Conservation (phyloP, 2,797 vertebrate genomes). For the Notolabrus celidotus region DNA sequence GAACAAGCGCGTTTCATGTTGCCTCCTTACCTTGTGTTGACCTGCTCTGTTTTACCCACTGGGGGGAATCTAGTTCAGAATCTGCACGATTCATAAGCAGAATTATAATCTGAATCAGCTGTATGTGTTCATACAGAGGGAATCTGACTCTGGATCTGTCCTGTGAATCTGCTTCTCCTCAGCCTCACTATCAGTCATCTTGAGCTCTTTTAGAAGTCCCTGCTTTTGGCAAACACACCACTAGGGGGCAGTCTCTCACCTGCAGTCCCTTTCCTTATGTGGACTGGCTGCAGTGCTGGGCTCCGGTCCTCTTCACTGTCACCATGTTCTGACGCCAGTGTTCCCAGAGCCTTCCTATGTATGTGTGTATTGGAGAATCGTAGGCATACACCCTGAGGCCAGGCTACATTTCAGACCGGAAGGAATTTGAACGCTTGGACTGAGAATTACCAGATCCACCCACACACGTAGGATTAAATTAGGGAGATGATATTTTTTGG, state of each 20-base stretch:
- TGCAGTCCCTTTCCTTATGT: constrained; percentile 28
- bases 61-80: constrained; percentile 1
- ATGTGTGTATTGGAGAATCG: constrained; percentile 60
- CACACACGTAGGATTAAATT: constrained; percentile 61
- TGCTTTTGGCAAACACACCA: constrained; percentile 59
- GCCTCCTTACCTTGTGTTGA: constrained; percentile 22
- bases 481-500: constrained; percentile 54
- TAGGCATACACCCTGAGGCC: constrained; percentile 51
- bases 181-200: constrained; percentile 6
- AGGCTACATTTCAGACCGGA: constrained; percentile 54
- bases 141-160: constrained; percentile 9
- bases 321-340: constrained; percentile 48
- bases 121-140: background rate
- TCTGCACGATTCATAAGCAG: background rate
- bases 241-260: constrained; percentile 81
- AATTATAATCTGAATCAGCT: background rate
- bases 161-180: constrained; percentile 10
- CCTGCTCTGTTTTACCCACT: background rate
- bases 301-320: constrained; percentile 38
- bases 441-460: constrained; percentile 52
- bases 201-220: background rate
- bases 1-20: constrained; percentile 32
- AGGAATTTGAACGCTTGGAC: constrained; percentile 49
- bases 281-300: constrained; percentile 43
- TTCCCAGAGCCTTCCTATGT: constrained; percentile 45